Percentiles rank a stretch among this genome's conserved stretches.
phyloP scores from a whole-genome alignment of 2,888 invertebrate genomes.

The Phymatocera aterrima region DNA sequence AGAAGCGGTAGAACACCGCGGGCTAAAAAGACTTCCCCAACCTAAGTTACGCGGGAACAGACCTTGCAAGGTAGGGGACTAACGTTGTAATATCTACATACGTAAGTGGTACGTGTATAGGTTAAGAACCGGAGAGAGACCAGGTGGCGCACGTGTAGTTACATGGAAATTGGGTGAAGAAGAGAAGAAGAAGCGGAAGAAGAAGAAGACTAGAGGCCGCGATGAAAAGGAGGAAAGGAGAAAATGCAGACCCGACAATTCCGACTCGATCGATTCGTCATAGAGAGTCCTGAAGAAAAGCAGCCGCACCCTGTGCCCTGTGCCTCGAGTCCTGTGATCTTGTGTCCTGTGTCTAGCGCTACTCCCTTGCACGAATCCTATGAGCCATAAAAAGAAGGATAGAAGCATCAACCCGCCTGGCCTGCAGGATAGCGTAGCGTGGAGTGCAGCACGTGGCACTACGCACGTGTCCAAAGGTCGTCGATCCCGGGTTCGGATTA shows the following conservation, averaged over 20 bases:
- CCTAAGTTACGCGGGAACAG: constrained; percentile 17
- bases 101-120: background rate
- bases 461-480: constrained; percentile 63
- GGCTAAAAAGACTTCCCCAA: constrained; percentile 23
- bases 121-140: background rate
- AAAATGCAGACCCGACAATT: background rate
- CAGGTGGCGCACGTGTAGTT: constrained; percentile 35
- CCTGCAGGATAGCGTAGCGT: constrained; percentile 19
- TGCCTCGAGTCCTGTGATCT: too few relatives aligned
- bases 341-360: too few relatives aligned
- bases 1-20: constrained; percentile 14
- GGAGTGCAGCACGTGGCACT: constrained; percentile 59
- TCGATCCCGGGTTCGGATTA: constrained; percentile 61
- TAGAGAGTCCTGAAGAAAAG: background rate
- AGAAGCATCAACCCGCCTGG: background rate
- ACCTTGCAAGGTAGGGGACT: background rate
- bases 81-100: too few relatives aligned
- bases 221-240: background rate
- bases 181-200: background rate
- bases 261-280: background rate
- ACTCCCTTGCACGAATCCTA: too few relatives aligned
- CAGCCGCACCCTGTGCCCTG: background rate
- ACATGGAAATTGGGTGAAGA: background rate
- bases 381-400: background rate
- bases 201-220: too few relatives aligned